Evolutionary conservation across 2,113 vertebrate genomes (phyloP).

Genomic region (Zosterops lateralis): DNA sequence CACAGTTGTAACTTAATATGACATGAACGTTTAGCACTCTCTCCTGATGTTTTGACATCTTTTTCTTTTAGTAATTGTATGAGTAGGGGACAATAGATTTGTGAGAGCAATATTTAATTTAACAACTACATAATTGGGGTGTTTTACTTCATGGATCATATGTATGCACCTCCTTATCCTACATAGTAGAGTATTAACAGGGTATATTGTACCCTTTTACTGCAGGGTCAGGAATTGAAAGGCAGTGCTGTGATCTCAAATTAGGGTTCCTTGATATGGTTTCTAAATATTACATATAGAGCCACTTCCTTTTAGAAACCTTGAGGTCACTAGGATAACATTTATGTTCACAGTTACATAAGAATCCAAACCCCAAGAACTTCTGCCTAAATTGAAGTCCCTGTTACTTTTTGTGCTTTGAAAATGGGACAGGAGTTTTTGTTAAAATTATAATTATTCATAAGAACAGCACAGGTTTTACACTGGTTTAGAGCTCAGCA

Average conservation of each 20-base stretch:
- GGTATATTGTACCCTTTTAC: background rate
- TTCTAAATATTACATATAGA: background rate
- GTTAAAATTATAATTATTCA: background rate
- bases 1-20: slow-evolving; percentile 47
- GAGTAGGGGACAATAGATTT: background rate
- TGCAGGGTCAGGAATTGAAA: background rate
- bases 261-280: background rate
- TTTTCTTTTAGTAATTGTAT: slow-evolving; percentile 12
- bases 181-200: background rate
- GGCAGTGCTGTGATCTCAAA: background rate
- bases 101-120: background rate
- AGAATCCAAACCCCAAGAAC: background rate
- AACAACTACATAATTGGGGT: background rate
- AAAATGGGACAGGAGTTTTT: background rate
- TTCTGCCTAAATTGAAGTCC: background rate
- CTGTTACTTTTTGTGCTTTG: background rate
- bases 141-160: background rate
- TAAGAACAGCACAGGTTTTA: background rate
- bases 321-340: background rate
- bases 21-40: slow-evolving; percentile 36
- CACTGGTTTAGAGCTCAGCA: background rate
- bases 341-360: background rate
- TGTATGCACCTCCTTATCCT: background rate
- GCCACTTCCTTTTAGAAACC: background rate
- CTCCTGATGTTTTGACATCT: slow-evolving; percentile 24